Evolutionary conservation across 2,113 vertebrate genomes (phyloP).

Genomic region (Psilopogon haemacephalus): DNA sequence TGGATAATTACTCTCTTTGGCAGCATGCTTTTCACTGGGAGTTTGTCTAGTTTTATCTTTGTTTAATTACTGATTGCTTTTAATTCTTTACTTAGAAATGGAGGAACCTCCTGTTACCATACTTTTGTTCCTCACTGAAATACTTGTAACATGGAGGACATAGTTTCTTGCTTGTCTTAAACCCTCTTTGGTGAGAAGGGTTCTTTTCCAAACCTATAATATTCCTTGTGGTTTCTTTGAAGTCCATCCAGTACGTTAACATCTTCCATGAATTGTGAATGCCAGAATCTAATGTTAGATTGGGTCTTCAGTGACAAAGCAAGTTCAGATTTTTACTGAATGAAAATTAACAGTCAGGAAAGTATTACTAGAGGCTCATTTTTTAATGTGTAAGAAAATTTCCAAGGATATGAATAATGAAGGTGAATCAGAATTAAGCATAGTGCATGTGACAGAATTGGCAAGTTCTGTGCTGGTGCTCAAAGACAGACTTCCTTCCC

Average conservation of each 20-base stretch:
- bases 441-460: neutral
- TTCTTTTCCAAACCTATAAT: neutral
- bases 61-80: neutral
- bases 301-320: neutral
- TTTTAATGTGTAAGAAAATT: neutral
- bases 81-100: neutral
- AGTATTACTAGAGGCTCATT: neutral
- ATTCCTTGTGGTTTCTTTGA: neutral
- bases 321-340: neutral
- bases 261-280: neutral
- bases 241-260: neutral
- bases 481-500: neutral
- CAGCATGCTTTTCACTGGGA: neutral
- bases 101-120: neutral
- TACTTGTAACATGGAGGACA: neutral
- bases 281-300: neutral
- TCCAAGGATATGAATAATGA: neutral
- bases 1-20: neutral
- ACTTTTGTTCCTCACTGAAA: neutral
- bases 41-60: neutral
- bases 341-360: neutral
- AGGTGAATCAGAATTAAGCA: neutral
- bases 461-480: neutral
- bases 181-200: neutral
- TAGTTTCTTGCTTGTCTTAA: neutral